Conservation (phyloP, 2,888 invertebrate species). For the Mimas tiliae region DNA sequence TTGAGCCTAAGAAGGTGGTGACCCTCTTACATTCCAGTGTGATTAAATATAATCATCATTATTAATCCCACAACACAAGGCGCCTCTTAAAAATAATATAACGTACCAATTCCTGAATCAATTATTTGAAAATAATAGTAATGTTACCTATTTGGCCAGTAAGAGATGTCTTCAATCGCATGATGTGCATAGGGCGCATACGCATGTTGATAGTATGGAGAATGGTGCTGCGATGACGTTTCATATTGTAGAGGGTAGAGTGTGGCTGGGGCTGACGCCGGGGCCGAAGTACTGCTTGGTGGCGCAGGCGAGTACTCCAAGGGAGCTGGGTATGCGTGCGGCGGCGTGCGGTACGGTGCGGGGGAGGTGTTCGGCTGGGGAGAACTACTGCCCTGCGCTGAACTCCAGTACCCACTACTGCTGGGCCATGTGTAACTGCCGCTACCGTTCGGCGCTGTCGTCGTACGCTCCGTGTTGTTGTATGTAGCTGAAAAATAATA, state of each 20-base stretch:
- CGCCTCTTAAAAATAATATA: not conserved
- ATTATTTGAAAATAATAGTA: no score
- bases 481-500: slow-evolving; percentile 60
- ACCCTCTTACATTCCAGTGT: no score
- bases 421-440: slow-evolving; percentile 76
- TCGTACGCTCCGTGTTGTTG: slow-evolving; percentile 67
- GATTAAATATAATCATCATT: no score
- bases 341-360: slow-evolving; percentile 75
- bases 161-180: slow-evolving; percentile 78
- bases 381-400: slow-evolving; percentile 68
- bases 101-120: not conserved
- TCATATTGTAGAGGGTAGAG: slow-evolving; percentile 78
- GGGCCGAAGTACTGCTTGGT: slow-evolving; percentile 59
- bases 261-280: slow-evolving; percentile 66
- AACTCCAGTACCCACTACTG: slow-evolving; percentile 73
- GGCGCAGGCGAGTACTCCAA: slow-evolving; percentile 71
- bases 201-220: slow-evolving; percentile 78
- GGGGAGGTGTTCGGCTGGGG: slow-evolving; percentile 75
- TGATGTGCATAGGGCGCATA: slow-evolving; percentile 80
- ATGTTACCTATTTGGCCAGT: slow-evolving; percentile 76
- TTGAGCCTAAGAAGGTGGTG: no score
- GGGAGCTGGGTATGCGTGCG: slow-evolving; percentile 75
- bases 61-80: no score
- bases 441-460: slow-evolving; percentile 63
- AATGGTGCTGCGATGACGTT: slow-evolving; percentile 71